Evolutionary conservation across 2,888 invertebrate species (phyloP).

Genomic region (Parnassius apollo): DNA sequence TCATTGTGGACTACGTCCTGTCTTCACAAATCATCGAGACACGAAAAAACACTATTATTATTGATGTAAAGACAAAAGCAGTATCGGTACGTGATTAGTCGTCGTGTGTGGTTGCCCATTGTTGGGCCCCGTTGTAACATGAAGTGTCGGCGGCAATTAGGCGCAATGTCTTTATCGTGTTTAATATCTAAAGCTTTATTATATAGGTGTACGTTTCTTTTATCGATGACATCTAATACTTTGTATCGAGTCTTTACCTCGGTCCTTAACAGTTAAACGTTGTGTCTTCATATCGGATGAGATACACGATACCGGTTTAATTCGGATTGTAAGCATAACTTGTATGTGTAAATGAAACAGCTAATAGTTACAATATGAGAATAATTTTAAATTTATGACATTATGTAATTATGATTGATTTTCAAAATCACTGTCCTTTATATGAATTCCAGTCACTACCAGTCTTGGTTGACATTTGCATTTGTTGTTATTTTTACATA

Average conservation of each 20-base stretch:
- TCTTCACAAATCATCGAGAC: constrained; percentile 73
- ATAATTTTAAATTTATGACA: no score
- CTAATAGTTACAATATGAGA: constrained; percentile 2
- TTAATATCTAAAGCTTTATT: constrained; percentile 34
- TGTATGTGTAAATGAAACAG: constrained; percentile 6
- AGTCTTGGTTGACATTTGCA: no score
- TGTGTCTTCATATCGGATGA: constrained; percentile 27
- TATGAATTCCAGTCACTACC: no score
- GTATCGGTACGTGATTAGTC: constrained; percentile 62
- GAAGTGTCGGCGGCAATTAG: constrained; percentile 53
- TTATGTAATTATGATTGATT: no score
- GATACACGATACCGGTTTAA: constrained; percentile 24
- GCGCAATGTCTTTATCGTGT: constrained; percentile 51
- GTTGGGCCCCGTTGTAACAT: constrained; percentile 38
- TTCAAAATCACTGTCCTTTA: no score
- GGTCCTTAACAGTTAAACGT: constrained; percentile 31
- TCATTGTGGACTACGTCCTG: constrained; percentile 71
- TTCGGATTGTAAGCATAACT: constrained; percentile 11
- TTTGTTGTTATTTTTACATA: no score
- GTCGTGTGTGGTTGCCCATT: constrained; percentile 68
- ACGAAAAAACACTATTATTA: constrained; percentile 57
- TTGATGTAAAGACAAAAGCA: constrained; percentile 68
- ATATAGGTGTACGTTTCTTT: constrained; percentile 37
- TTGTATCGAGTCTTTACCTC: constrained; percentile 25
- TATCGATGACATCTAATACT: constrained; percentile 38